Conservation (phyloP, 2,113 vertebrate genomes). For the Ceyx margarethae region DNA sequence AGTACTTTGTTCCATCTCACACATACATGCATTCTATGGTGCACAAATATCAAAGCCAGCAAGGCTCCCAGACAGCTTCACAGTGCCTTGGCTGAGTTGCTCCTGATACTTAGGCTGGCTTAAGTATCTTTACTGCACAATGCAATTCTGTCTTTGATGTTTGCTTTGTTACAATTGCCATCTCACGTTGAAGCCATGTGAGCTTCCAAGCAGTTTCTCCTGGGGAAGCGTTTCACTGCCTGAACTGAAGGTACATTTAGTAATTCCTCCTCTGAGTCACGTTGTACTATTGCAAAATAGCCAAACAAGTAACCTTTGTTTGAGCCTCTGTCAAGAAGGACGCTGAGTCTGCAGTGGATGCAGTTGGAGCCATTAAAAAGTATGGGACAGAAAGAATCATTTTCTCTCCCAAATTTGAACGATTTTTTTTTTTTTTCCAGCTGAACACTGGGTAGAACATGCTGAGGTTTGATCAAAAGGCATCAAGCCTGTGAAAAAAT, state of each 20-base stretch:
- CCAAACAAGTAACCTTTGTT: conserved; percentile 36
- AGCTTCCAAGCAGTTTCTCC: neutral
- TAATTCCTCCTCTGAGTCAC: conserved; percentile 20
- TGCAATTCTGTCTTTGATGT: neutral
- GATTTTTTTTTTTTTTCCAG: neutral
- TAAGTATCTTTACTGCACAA: neutral
- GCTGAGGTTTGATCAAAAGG: neutral
- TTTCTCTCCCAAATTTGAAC: neutral
- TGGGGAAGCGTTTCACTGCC: neutral
- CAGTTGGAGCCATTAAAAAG: neutral
- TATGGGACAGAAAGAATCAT: neutral
- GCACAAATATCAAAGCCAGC: neutral
- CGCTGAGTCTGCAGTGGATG: neutral
- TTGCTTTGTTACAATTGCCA: neutral
- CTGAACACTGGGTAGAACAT: neutral
- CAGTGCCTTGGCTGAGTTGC: neutral
- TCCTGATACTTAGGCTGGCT: neutral
- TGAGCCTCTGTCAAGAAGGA: neutral
- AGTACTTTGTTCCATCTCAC: neutral
- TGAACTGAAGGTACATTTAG: neutral
- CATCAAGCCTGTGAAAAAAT: neutral
- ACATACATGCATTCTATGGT: rapidly evolving
- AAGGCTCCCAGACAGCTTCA: neutral
- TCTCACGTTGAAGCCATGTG: neutral
- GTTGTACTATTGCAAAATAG: conserved; percentile 6